These are phyloP conservation scores for Pangasius mekongensis DNA, from an alignment of 2,797 vertebrate species.

Conservation along the genomic window DNA sequence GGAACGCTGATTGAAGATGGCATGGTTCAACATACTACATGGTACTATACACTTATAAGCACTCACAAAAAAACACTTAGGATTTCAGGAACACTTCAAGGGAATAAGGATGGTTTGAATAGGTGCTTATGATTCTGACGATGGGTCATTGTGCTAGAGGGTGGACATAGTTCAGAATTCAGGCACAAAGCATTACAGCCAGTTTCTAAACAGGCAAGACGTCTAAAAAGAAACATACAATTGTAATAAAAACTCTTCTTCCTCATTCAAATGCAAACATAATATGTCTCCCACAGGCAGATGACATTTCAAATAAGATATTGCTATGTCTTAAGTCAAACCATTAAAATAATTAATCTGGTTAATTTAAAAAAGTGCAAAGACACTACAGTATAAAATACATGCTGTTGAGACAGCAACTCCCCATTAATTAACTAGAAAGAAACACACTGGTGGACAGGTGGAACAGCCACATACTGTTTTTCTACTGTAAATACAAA, in stretches of 20 bases:
- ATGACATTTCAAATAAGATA: slow-evolving; percentile 57
- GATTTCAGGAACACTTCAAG: slow-evolving; percentile 21
- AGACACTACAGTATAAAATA: slow-evolving; percentile 58
- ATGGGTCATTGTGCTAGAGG: slow-evolving; percentile 39
- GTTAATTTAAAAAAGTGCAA: slow-evolving; percentile 57
- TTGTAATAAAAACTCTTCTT: slow-evolving; percentile 45
- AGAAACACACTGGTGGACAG: slow-evolving; percentile 40
- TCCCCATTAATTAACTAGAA: slow-evolving; percentile 47
- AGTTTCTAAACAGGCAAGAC: slow-evolving; percentile 59
- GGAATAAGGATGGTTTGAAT: slow-evolving; percentile 17
- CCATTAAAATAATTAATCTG: slow-evolving; percentile 40
- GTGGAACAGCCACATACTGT: slow-evolving; percentile 54
- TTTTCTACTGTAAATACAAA: slow-evolving; percentile 61
- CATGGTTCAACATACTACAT: slow-evolving; percentile 31
- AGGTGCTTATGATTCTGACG: slow-evolving; percentile 24
- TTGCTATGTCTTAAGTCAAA: slow-evolving; percentile 60
- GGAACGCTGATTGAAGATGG: slow-evolving; percentile 22
- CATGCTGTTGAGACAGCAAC: slow-evolving; percentile 56
- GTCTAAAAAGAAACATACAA: slow-evolving; percentile 57
- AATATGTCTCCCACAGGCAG: slow-evolving; percentile 52
- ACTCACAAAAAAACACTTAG: slow-evolving; percentile 19
- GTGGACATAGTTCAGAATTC: slow-evolving; percentile 34
- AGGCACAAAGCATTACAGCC: slow-evolving; percentile 50
- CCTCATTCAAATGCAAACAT: slow-evolving; percentile 53
- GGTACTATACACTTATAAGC: slow-evolving; percentile 36